Base-by-base conservation (phyloP, 1,140 invertebrate species). In the Heliconius hermathena region DNA sequence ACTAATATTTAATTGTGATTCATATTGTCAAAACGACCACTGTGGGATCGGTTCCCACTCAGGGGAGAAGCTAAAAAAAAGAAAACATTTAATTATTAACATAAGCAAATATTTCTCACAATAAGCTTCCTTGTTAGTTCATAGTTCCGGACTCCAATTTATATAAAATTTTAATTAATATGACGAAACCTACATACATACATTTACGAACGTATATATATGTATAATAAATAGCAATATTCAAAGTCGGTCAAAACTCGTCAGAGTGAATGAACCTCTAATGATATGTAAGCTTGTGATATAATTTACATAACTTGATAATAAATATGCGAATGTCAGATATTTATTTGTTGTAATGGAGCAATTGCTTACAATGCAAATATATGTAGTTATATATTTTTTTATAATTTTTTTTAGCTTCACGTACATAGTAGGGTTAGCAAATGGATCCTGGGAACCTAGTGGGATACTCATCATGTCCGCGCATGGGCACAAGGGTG, bases 301-400 rank as follows among this genome's bases (percentile, higher is more conserved):
- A 57, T 57, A n/a, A 57, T 57, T 57, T 57, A 57, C 54, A 57
- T 57, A 57, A 57, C 54, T 57, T 57, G 54, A 57, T 57, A 57
- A 57, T 57, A n/a, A 57, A 57, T 22, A 57, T 57, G 54, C 20
- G 54, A 57, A 57, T 57, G 54, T 57, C 54, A 57, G 2, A 57
- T 57, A 18, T 18, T 52, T 52, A 20, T 52, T 52, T 52, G 49
- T 18, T 52, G 4, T 20, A 22, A n/a, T 57, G n/a, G 54, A 57
- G 54, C 18, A 22, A 57, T 57, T n/a, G 54, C 54, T 57, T 57
- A 8, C 1, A 9, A 1, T 57, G n/a, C 20, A 57, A n/a, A n/a
- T 57, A 8, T 22, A 20, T 33, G 33, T 33, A 6, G 0, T 33
- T 33, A 33, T 33, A 33, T 33, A 6, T 33, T 0, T 33, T 6